phyloP scores from a whole-genome alignment of 2,113 vertebrate species.

The Bucco capensis region DNA sequence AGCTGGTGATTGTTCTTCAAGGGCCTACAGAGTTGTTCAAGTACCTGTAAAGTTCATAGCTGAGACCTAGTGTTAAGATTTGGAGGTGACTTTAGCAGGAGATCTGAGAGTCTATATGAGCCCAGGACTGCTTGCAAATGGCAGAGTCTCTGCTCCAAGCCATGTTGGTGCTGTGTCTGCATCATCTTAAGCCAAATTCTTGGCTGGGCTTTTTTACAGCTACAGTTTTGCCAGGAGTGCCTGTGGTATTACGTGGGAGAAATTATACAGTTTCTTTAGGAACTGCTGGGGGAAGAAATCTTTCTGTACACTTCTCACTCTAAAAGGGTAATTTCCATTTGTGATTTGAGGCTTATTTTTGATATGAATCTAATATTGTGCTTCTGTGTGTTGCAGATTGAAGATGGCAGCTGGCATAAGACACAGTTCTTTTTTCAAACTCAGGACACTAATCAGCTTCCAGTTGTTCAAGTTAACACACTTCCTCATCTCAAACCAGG shows the following conservation, averaged over 20 bases:
- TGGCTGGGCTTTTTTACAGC: not conserved
- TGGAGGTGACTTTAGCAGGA: not conserved
- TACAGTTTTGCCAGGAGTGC: not conserved
- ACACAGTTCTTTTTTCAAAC: conserved; percentile 88
- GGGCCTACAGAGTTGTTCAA: not conserved
- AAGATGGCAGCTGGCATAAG: conserved; percentile 91
- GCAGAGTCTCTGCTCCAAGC: not conserved
- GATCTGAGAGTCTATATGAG: not conserved
- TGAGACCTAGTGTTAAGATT: not conserved
- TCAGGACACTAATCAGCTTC: conserved; percentile 89
- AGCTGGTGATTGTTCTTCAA: not conserved
- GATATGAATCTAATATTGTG: not conserved
- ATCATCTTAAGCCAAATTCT: not conserved
- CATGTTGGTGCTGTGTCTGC: not conserved
- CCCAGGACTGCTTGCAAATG: not conserved
- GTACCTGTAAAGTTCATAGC: not conserved
- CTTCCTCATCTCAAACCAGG: conserved; percentile 70
- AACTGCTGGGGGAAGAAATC: not conserved
- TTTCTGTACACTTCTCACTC: not conserved
- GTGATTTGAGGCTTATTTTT: not conserved
- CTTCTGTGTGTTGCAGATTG: conserved; percentile 79
- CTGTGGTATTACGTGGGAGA: not conserved
- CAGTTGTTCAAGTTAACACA: conserved; percentile 81
- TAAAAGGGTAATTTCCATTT: not conserved
- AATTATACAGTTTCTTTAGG: not conserved